Percentiles rank a stretch among this genome's conserved stretches.
These are phyloP conservation scores for Eubucco bourcierii DNA, from an alignment of 2,113 vertebrate genomes.

Conservation along the genomic window DNA sequence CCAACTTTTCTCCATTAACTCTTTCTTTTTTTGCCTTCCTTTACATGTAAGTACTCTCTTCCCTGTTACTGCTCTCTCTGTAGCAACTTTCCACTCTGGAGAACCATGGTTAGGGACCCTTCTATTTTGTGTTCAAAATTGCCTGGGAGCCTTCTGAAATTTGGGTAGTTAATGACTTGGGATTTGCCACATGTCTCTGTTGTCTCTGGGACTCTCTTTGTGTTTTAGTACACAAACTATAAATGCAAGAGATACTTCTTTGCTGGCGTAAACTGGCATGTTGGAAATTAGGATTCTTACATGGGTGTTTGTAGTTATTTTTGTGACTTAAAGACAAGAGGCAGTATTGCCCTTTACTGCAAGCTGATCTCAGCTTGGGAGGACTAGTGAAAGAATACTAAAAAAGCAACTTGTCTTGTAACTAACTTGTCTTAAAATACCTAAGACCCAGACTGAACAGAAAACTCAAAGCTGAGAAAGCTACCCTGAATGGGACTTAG, in stretches of 20 bases:
- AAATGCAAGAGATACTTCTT: not conserved
- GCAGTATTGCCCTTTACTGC: not conserved
- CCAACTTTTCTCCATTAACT: not conserved
- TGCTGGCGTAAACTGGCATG: not conserved
- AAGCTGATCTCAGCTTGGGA: not conserved
- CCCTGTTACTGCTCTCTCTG: not conserved
- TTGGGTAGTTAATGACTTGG: not conserved
- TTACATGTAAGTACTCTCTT: not conserved
- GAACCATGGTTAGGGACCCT: not conserved
- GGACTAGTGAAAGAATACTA: not conserved
- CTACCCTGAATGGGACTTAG: not conserved
- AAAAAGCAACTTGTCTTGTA: not conserved
- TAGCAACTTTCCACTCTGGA: not conserved
- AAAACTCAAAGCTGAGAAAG: not conserved
- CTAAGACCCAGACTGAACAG: not conserved
- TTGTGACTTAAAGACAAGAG: not conserved
- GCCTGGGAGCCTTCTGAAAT: not conserved
- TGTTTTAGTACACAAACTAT: not conserved
- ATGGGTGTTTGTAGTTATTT: not conserved
- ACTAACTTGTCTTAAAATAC: not conserved
- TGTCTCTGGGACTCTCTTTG: not conserved
- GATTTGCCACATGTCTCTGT: not conserved
- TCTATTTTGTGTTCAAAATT: slow-evolving; percentile 23
- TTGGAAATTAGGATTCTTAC: not conserved
- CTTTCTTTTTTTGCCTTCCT: not conserved